These are phyloP conservation scores for Cotesia vestalis DNA, from an alignment of 1,140 invertebrate species.

Conservation along the genomic window DNA sequence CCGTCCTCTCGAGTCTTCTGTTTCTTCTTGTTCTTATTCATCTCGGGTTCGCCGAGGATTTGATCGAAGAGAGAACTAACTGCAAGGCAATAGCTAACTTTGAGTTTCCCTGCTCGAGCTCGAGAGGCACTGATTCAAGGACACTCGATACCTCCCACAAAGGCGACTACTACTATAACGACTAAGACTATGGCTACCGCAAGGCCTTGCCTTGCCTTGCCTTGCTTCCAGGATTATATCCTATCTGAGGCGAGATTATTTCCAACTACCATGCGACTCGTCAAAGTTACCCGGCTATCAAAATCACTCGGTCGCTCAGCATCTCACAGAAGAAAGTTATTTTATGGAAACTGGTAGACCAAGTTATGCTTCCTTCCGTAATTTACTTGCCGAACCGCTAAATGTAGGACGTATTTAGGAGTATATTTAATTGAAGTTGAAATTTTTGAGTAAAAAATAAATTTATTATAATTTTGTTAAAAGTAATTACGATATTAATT, in stretches of 20 bases:
- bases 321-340: neutral
- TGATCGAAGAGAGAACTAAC: conserved; percentile 14
- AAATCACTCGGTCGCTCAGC: conserved; percentile 6
- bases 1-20: conserved; percentile 1
- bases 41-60: too few relatives aligned
- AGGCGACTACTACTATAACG: conserved; percentile 4
- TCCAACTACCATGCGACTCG: neutral
- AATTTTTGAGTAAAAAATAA: too few relatives aligned
- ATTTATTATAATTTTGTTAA: too few relatives aligned
- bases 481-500: too few relatives aligned
- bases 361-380: too few relatives aligned
- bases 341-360: too few relatives aligned
- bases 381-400: too few relatives aligned
- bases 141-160: conserved; percentile 38
- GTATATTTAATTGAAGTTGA: too few relatives aligned
- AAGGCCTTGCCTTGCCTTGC: conserved; percentile 23
- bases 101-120: conserved; percentile 13
- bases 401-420: too few relatives aligned
- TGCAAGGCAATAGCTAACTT: conserved; percentile 4
- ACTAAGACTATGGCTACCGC: neutral
- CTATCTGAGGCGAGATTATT: conserved; percentile 3
- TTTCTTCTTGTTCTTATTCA: too few relatives aligned
- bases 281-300: neutral
- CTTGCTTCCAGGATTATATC: neutral
- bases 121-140: conserved; percentile 32